phyloP scores from a whole-genome alignment of 2,888 invertebrate species.

The Osmoderma eremita region DNA sequence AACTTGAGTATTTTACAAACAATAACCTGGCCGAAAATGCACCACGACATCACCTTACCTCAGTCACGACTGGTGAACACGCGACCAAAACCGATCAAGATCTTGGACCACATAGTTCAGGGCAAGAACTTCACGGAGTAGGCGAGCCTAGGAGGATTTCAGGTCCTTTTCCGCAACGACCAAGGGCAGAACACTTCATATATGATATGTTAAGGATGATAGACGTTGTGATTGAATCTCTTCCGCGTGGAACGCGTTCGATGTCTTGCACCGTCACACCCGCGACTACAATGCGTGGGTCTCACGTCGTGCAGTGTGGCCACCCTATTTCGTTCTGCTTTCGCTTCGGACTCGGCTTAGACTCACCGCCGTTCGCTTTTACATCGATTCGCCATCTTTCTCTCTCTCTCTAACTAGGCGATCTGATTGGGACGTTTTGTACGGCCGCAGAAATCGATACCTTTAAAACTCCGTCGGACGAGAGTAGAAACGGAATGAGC shows the following conservation, averaged over 20 bases:
- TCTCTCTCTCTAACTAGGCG: constrained; percentile 19
- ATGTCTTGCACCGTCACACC: constrained; percentile 17
- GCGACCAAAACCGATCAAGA: constrained; percentile 25
- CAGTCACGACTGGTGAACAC: constrained; percentile 33
- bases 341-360: constrained; percentile 18
- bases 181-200: constrained; percentile 4
- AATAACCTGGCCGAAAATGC: not conserved
- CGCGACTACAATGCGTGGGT: constrained; percentile 13
- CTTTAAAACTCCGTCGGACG: constrained; percentile 27
- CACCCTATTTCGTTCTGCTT: constrained; percentile 8
- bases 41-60: constrained; percentile 25
- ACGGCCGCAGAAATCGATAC: constrained; percentile 33
- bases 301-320: constrained; percentile 9
- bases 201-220: not conserved
- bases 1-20: not conserved
- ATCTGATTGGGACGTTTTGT: constrained; percentile 36
- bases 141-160: not conserved
- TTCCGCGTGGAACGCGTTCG: not conserved
- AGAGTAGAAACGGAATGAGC: constrained; percentile 21
- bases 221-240: not conserved
- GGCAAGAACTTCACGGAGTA: constrained; percentile 10
- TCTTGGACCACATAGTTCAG: constrained; percentile 38
- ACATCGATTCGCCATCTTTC: constrained; percentile 29
- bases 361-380: constrained; percentile 17
- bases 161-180: not conserved